Base-by-base conservation (phyloP, 2,888 invertebrate species). In the Podabrus alpinus region DNA sequence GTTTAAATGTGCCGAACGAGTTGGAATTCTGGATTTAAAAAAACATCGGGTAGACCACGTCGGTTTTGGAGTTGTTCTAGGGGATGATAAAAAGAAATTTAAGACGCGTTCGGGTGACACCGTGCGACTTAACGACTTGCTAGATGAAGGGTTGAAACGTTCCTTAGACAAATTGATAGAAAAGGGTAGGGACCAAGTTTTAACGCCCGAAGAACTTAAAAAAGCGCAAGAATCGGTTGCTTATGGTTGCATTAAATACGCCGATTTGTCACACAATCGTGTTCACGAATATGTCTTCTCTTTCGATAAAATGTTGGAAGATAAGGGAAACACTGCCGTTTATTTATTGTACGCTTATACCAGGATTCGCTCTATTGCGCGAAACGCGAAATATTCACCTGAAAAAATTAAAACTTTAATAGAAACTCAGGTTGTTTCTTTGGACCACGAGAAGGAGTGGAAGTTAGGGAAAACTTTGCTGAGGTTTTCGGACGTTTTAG, bases 231-330 rank as follows among this genome's bases (percentile, higher is more conserved):
- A 96, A 88, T 94, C 98, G 0, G 92, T 99, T 0, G 99, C 99
- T 0, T 99, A 97, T 86, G 98, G 99, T 4, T 99, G 99, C 85
- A 97, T 99, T 73, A 99, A 98, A 86, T 99, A 99, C 87, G 95
- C 99, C 4, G 99, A 99, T 89, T 90, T 99, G 67, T 95, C 94
- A 13, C 97, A 98, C 84, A 97, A 97, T 86, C 91, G 98, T 77
- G 92, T 92, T 73, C 95, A 95, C 85, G 99, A 99, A 85, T 99
- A 99, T 85, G 92, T 99, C 1, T 99, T 99, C 88, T 98, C 98
- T 0, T 99, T 98, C 88, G 98, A 99, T 85, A 97, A 97, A 88
- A 99, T 99, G 99, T 89, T 99, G 78, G 98, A 99, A 84, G 99
- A 99, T 86, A 95, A 95, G 86, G 99, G 99, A 10, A 99, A 99